Evolutionary conservation across 2,797 vertebrate genomes (phyloP).

Genomic region (Poeciliopsis presidionis): DNA sequence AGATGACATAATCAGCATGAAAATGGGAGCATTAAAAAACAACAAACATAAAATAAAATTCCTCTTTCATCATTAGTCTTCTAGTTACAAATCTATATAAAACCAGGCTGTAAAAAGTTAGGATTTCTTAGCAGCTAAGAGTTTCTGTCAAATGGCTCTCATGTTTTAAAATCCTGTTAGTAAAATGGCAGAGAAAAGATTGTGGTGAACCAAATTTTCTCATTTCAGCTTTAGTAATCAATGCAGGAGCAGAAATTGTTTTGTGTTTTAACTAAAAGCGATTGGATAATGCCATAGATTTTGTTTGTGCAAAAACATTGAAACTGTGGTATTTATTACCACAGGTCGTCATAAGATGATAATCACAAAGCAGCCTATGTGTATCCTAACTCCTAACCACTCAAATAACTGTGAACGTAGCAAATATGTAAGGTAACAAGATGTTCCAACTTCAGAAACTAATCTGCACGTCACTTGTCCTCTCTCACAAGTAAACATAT

Average conservation of each 20-base stretch:
- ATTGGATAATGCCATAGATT: neutral
- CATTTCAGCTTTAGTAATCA: neutral
- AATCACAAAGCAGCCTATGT: neutral
- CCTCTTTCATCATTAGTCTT: neutral
- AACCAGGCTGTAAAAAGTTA: neutral
- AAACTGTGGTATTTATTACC: neutral
- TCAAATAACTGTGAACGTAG: neutral
- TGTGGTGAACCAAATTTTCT: neutral
- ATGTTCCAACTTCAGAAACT: neutral
- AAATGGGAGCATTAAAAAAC: neutral
- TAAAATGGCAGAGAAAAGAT: neutral
- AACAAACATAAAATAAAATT: neutral
- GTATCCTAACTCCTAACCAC: neutral
- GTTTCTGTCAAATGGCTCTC: neutral
- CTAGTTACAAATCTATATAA: neutral
- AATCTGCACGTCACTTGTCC: neutral
- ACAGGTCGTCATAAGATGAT: neutral
- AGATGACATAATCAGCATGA: neutral
- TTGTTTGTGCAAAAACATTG: neutral
- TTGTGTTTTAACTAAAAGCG: neutral
- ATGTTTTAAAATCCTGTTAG: neutral
- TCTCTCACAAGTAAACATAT: neutral
- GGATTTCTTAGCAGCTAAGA: neutral
- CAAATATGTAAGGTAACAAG: neutral
- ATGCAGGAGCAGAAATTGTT: neutral